Base-by-base conservation (phyloP, 2,797 vertebrate genomes). In the Hydrolagus colliei region DNA sequence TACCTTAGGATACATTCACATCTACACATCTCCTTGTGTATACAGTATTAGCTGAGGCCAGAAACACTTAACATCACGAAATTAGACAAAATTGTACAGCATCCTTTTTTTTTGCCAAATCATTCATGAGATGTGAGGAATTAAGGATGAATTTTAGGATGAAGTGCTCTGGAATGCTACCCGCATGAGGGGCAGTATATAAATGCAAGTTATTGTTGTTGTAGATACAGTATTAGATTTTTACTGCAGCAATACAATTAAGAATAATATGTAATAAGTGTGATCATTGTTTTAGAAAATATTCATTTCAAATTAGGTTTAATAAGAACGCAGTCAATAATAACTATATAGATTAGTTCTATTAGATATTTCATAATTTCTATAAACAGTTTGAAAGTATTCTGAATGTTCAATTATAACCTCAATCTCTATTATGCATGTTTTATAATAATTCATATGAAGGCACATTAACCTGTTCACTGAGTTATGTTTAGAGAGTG, bases 361-460 rank as follows among this genome's bases (percentile, higher is more conserved):
- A 18, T 80, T 61, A 63, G 61, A 80, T 27, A 27, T 80, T 65
- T 80, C 62, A 76, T 75, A 32, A 32, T 80, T 32, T 80, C 22
- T 1, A 12, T 63, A 80, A 63, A 14, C n/a, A 63, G 27, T 27
- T 65, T 65, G 4, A 10, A 80, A 80, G 62, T 65, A 63, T 79
- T 65, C 77, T 16, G 63, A 80, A 65, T 65, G 22, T 32, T 63
- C 14, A n/a, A 32, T 65, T 16, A 80, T 80, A 3, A 65, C 32
- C 77, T 80, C 22, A 80, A 65, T 62, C 62, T 65, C 22, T 74
- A 52, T 41, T 63, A 80, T 65, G n/a, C 61, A 80, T 80, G 65
- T 80, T 80, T 80, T 65, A 80, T 63, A 80, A 65, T 63, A 65
- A 80, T 32, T 80, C 62, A 80, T 63, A 80, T 80, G 62, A 80